These are phyloP conservation scores for Phoenicopterus ruber DNA, from an alignment of 2,113 vertebrate species.

Conservation along the genomic window DNA sequence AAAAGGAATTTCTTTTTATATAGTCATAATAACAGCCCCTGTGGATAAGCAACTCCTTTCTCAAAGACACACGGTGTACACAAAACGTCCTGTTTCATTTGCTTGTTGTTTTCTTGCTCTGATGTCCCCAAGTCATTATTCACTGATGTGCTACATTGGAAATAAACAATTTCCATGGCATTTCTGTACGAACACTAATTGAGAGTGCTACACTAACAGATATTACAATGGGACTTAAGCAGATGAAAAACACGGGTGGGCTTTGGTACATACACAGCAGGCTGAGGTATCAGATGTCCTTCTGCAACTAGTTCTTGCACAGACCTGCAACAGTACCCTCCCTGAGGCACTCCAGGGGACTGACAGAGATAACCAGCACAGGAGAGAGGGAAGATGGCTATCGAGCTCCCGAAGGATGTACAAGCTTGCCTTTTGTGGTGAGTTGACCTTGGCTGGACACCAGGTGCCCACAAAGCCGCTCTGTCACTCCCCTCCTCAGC, in stretches of 20 bases:
- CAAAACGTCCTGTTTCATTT: background rate
- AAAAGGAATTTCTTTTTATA: background rate
- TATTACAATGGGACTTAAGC: background rate
- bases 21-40: background rate
- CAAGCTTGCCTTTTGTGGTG: background rate
- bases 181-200: background rate
- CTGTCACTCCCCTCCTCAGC: background rate
- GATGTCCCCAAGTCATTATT: background rate
- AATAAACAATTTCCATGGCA: background rate
- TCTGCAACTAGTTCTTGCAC: background rate
- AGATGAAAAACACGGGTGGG: background rate
- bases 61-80: background rate
- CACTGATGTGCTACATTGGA: background rate
- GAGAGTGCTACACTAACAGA: background rate
- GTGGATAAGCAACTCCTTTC: background rate
- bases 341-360: background rate
- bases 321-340: background rate
- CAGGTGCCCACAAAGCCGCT: background rate
- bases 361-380: background rate
- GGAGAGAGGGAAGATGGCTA: background rate
- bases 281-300: background rate
- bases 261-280: accelerated
- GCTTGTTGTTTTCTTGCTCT: background rate
- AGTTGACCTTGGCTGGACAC: background rate
- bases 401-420: background rate